Base-by-base conservation (phyloP, 2,797 vertebrate species). In the Enteromius fasciolatus region DNA sequence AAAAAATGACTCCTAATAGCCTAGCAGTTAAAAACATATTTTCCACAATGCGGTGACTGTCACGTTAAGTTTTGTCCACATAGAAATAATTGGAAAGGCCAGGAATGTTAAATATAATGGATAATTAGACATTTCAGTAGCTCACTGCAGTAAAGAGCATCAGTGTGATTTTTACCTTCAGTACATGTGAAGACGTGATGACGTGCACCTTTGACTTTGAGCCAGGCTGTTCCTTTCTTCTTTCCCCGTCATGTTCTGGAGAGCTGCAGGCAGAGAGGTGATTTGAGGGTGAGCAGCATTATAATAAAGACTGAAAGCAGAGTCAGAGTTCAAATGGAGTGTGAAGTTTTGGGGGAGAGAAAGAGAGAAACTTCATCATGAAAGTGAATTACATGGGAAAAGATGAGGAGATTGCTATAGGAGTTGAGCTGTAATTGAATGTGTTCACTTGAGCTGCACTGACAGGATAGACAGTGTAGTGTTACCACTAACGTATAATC, bases 291-390 rank as follows among this genome's bases (percentile, higher is more conserved):
- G 66, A 82, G 70, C 36, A 12, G 18, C 66, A 77, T 31, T 59
- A 76, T 59, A 76, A 83, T 48, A 69, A 76, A 83, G 41, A 20
- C 74, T 2, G 9, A 76, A 63, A 82, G 72, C 33, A 54, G 63
- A 57, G 64, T 44, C 50, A 77, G 39, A 59, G 73, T 83, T 83
- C 63, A 83, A 83, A 77, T 83, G 64, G 44, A 82, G 73, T 76
- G 81, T 76, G 73, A 82, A 48, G 66, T 69, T 77, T 70, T 77
- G 66, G 23, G 81, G 74, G 39, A 41, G 61, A 61, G 52, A 25
- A 18, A 46, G 23, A 31, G 23, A 67, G 31, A 66, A 66, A 76
- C 33, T 18, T 76, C 44, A 66, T 81, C 59, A 46, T 57, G 39
- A 82, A 67, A 75, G 57, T 66, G 57, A 75, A 61, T 66, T 68